Conservation (phyloP, 2,888 invertebrate species). For the Pammene fasciana region DNA sequence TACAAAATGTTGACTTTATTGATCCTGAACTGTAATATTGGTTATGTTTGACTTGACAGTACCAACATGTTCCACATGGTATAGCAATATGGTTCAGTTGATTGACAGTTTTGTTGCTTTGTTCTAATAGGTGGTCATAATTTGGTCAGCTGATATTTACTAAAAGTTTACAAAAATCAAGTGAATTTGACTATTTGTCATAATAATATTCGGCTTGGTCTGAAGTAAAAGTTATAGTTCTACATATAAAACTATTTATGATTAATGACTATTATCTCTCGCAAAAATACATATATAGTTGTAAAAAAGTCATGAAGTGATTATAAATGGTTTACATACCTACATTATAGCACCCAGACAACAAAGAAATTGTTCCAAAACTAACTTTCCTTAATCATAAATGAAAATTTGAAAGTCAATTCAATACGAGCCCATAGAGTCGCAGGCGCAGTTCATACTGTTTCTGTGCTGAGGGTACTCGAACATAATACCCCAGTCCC, state of each 20-base stretch:
- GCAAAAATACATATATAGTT: too few species aligned
- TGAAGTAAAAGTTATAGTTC: too few species aligned
- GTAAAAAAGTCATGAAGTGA: too few species aligned
- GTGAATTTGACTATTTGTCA: background rate
- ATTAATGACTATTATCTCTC: too few species aligned
- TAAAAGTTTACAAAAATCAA: background rate
- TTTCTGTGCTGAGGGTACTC: slow-evolving; percentile 81
- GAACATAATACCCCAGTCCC: slow-evolving; percentile 69
- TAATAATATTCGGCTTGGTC: too few species aligned
- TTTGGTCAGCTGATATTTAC: background rate
- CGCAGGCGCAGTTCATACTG: slow-evolving; percentile 72
- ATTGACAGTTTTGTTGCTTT: background rate
- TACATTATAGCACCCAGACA: background rate
- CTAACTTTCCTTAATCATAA: background rate
- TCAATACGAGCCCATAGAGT: slow-evolving; percentile 78
- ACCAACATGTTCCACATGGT: slow-evolving; percentile 27
- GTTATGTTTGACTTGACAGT: slow-evolving; percentile 11
- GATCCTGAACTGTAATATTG: slow-evolving; percentile 20
- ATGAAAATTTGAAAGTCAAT: background rate
- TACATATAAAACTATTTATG: too few species aligned
- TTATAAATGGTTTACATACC: too few species aligned
- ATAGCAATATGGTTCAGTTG: slow-evolving; percentile 11
- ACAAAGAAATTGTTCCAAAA: background rate
- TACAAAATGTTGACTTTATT: slow-evolving; percentile 21
- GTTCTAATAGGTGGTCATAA: background rate